Conservation (phyloP, 1,140 invertebrate genomes). For the Caenorhabditis tropicalis region DNA sequence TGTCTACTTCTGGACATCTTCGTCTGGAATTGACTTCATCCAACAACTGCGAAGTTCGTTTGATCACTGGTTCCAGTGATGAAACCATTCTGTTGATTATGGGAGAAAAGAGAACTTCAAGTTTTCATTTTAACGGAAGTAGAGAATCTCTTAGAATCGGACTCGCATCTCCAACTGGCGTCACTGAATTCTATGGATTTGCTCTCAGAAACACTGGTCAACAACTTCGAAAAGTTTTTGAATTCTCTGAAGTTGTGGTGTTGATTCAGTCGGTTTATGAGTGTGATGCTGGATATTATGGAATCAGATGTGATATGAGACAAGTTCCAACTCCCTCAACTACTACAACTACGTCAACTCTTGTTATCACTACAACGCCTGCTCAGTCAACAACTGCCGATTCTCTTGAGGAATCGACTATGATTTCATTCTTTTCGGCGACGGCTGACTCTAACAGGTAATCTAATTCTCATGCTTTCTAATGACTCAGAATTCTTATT, state of each 20-base stretch:
- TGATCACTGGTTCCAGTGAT: background rate
- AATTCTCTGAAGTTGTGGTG: background rate
- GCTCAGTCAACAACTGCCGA: background rate
- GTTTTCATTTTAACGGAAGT: background rate
- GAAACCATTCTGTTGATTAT: background rate
- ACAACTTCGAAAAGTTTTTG: background rate
- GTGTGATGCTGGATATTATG: background rate
- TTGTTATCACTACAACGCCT: background rate
- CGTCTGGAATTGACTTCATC: background rate
- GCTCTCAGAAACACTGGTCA: background rate
- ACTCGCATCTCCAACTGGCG: background rate
- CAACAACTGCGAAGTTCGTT: background rate
- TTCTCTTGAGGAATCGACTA: background rate
- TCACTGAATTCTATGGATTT: background rate
- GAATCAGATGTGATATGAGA: background rate
- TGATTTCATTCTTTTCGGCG: no score
- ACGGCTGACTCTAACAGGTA: background rate
- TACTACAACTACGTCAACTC: background rate
- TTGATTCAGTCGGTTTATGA: background rate
- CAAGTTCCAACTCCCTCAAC: background rate
- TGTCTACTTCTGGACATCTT: background rate
- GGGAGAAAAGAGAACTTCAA: constrained; percentile 3
- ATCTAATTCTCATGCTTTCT: background rate
- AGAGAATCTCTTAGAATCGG: background rate
- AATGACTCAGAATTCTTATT: background rate